Conservation (phyloP, 2,113 vertebrate species). For the Nannobrachium achirus region DNA sequence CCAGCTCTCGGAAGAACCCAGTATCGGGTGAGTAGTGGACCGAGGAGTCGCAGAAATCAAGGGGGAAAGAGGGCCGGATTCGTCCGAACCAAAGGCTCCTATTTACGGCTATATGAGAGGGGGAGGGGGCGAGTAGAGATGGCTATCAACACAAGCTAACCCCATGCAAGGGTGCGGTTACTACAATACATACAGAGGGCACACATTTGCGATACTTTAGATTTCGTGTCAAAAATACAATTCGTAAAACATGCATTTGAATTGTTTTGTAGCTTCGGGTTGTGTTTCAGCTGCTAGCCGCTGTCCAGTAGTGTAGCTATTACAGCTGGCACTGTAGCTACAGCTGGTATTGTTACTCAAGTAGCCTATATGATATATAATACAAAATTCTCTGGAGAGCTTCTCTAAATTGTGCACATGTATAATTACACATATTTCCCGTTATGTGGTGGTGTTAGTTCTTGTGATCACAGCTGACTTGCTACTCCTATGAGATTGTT, state of each 20-base stretch:
- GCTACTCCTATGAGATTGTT: slow-evolving; percentile 1
- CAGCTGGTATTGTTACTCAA: slow-evolving; percentile 6
- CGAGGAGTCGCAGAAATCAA: slow-evolving; percentile 73
- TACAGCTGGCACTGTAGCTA: slow-evolving; percentile 47
- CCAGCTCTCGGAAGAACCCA: slow-evolving; percentile 80
- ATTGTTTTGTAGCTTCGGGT: slow-evolving; percentile 6
- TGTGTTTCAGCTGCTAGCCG: slow-evolving; percentile 21
- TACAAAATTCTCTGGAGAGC: not conserved
- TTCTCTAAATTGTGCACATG: not conserved
- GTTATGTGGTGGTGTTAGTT: not conserved
- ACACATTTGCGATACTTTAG: not conserved
- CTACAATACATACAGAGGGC: slow-evolving; percentile 22
- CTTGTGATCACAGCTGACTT: slow-evolving; percentile 5
- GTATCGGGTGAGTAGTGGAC: slow-evolving; percentile 77
- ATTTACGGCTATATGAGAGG: slow-evolving; percentile 72
- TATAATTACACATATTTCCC: not conserved
- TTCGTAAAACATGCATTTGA: not conserved
- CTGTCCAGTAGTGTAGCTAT: slow-evolving; percentile 35
- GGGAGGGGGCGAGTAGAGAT: slow-evolving; percentile 64
- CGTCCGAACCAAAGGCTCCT: slow-evolving; percentile 68
- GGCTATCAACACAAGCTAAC: slow-evolving; percentile 59
- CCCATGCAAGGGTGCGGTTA: slow-evolving; percentile 71
- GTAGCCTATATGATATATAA: no score
- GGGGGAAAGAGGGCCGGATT: slow-evolving; percentile 80
- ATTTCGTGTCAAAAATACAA: not conserved